Base-by-base conservation (phyloP, 2,888 invertebrate genomes). In the Lepetodrilus schrolli region DNA sequence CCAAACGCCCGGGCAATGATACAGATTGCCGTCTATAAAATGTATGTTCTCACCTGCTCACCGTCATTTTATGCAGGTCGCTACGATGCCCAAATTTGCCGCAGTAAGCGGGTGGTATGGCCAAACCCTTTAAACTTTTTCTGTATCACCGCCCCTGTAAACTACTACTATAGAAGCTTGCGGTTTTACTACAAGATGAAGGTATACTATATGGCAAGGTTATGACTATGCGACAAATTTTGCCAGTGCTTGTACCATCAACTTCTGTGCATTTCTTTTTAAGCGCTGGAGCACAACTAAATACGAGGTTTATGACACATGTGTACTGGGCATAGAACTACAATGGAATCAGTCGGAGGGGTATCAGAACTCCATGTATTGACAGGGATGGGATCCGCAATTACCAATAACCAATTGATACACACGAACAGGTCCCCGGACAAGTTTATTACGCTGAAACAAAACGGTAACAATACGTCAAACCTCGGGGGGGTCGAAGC, bases 151-250 rank as follows among this genome's bases (percentile, higher is more conserved):
- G 58, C 58, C 17, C 34, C 17, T 3, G 34, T 30, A 30, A 58
- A 58, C 8, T 26, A 17, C 30, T 30, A 58, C 23, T 30, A 58
- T 58, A 17, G 17, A 5, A n/a, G 17, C 17, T 30, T 26, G 26
- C n/a, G 34, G 7, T 23, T 58, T 58, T 58, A 58, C 58, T 30
- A 30, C 58, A 17, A 13, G 17, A 17, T 58, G 58, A 43, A 43
- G 26, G 34, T 34, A 17, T 58, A 30, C 26, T 5, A 17, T 30
- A 58, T 58, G 26, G 58, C 34, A 26, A 30, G 13, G 34, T 58
- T 58, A 58, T 58, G 58, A 13, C 58, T 10, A 34, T 17, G 58
- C 58, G 34, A 58, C 58, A 58, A 58, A 58, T 58, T 58, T 58
- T 26, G 30, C 58, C 58, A 30, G 58, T 23, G 26, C n/a, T 30